Evolutionary conservation across 2,113 vertebrate species (phyloP).

Genomic region (Pavo muticus): DNA sequence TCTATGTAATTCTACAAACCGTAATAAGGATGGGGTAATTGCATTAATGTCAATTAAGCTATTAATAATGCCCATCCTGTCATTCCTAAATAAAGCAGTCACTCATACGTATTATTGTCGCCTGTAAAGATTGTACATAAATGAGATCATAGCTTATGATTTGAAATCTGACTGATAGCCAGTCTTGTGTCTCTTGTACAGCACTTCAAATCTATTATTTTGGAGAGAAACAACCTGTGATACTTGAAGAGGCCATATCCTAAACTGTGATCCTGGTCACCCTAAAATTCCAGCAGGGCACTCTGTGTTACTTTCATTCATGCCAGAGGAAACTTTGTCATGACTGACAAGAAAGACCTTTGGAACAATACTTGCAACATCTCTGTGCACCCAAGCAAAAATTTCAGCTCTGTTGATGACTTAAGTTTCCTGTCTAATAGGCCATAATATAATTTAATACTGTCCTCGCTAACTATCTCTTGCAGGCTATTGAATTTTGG

Average conservation of each 20-base stretch:
- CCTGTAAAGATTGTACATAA: slow-evolving; percentile 59
- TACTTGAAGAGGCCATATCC: background rate
- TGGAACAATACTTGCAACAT: background rate
- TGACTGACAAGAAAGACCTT: background rate
- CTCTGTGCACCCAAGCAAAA: background rate
- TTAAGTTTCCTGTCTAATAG: background rate
- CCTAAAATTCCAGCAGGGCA: background rate
- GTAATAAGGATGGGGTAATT: slow-evolving; percentile 82
- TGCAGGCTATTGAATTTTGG: background rate
- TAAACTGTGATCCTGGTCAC: background rate
- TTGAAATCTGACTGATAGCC: slow-evolving; percentile 36
- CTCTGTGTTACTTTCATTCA: background rate
- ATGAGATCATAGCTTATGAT: slow-evolving; percentile 67
- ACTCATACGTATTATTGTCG: slow-evolving; percentile 69
- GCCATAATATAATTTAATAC: background rate
- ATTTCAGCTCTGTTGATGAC: background rate
- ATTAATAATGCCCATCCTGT: slow-evolving; percentile 84
- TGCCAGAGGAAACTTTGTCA: background rate
- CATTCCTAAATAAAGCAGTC: slow-evolving; percentile 78
- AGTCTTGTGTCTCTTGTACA: background rate
- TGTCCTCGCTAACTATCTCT: background rate
- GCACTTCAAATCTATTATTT: background rate
- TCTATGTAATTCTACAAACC: slow-evolving; percentile 80
- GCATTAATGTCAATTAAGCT: slow-evolving; percentile 86
- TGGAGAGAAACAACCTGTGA: background rate